phyloP scores from a whole-genome alignment of 2,113 vertebrate genomes.

The Erythrolamprus reginae region DNA sequence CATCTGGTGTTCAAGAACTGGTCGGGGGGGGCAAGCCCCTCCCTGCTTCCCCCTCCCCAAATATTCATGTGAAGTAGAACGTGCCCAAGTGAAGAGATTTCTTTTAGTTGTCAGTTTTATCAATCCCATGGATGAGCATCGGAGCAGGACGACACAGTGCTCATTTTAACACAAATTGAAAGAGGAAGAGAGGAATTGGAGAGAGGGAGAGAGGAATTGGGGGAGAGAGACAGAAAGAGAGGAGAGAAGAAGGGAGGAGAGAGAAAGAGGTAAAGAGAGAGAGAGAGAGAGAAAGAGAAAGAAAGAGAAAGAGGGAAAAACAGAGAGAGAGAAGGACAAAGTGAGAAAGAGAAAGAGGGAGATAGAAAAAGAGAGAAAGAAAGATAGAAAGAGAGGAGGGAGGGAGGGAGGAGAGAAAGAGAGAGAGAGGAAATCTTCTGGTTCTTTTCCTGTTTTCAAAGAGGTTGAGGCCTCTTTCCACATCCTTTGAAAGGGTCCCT shows the following conservation, averaged over 20 bases:
- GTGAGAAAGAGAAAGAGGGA: too few species aligned
- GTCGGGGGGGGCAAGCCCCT: background rate
- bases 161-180: background rate
- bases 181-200: accelerated
- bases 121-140: background rate
- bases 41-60: background rate
- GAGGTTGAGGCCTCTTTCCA: background rate
- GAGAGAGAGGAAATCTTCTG: background rate
- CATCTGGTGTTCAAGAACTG: background rate
- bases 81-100: background rate
- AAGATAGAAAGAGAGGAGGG: too few species aligned
- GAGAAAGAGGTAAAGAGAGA: too few species aligned
- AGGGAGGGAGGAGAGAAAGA: too few species aligned
- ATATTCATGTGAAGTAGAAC: background rate
- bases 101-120: background rate
- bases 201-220: too few species aligned
- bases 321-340: too few species aligned
- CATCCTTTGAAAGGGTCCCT: background rate
- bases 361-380: too few species aligned
- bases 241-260: too few species aligned
- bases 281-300: too few species aligned
- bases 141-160: background rate
- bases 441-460: background rate
- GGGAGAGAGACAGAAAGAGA: accelerated
- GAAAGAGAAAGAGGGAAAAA: too few species aligned